These are phyloP conservation scores for Macroteleia sp. DNA, from an alignment of 2,888 invertebrate species.

Conservation along the genomic window DNA sequence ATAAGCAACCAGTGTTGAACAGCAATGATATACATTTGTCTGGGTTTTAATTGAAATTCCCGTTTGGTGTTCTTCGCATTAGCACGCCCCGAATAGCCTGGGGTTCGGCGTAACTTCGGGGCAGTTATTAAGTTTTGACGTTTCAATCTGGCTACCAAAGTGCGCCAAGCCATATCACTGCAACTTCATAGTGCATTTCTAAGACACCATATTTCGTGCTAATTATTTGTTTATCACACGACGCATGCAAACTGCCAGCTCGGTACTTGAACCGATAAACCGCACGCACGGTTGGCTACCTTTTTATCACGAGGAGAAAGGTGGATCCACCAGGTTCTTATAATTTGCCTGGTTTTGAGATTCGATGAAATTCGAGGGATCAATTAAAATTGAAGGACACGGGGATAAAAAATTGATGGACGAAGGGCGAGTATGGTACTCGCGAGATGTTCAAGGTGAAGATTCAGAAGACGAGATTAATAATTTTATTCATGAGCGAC, in stretches of 20 bases:
- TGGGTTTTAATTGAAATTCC: slow-evolving; percentile 50
- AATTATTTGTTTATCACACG: slow-evolving; percentile 80
- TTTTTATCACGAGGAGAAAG: too few relatives aligned
- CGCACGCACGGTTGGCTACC: slow-evolving; percentile 24
- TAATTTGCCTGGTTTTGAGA: slow-evolving; percentile 1
- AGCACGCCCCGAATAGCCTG: slow-evolving; percentile 33
- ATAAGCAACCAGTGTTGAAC: not conserved
- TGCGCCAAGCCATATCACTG: slow-evolving; percentile 10
- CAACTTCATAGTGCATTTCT: slow-evolving; percentile 4
- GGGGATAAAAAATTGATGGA: slow-evolving; percentile 42
- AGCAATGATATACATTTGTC: slow-evolving; percentile 14
- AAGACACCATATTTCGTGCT: slow-evolving; percentile 68
- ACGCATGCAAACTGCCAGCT: slow-evolving; percentile 69
- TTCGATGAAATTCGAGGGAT: slow-evolving; percentile 9
- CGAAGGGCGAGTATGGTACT: slow-evolving; percentile 13
- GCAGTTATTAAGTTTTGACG: slow-evolving; percentile 61
- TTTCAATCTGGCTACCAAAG: slow-evolving; percentile 52
- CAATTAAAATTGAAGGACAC: slow-evolving; percentile 29
- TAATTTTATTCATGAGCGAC: slow-evolving; percentile 84
- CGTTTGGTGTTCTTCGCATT: slow-evolving; percentile 28
- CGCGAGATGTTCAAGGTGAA: slow-evolving; percentile 55
- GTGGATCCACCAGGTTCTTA: too few relatives aligned
- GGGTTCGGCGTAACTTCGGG: slow-evolving; percentile 45
- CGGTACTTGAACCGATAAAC: slow-evolving; percentile 70
- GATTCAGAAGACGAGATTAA: slow-evolving; percentile 76